Evolutionary conservation across 2,797 vertebrate genomes (phyloP).

Genomic region (Thunnus albacares): DNA sequence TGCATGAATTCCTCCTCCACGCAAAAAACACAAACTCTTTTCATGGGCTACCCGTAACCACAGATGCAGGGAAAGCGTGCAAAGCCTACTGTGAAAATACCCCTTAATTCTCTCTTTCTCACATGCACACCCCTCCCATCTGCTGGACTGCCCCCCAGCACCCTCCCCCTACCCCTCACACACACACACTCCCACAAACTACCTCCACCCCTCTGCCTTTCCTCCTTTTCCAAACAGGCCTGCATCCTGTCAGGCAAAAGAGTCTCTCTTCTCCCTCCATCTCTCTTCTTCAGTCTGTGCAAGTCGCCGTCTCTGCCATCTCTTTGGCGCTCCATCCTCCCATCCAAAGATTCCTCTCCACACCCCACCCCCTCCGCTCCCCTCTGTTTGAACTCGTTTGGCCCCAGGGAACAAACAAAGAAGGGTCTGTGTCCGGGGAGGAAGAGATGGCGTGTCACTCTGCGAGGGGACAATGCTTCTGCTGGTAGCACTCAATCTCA

Average conservation of each 20-base stretch:
- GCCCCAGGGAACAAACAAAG: constrained; percentile 80
- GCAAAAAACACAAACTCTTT: constrained; percentile 56
- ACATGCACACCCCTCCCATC: constrained; percentile 44
- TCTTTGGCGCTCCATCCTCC: constrained; percentile 39
- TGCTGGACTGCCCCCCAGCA: constrained; percentile 15
- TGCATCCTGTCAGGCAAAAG: constrained; percentile 79
- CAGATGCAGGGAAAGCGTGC: constrained; percentile 67
- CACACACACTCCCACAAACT: constrained; percentile 16
- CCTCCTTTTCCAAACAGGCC: constrained; percentile 68
- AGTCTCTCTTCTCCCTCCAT: constrained; percentile 43
- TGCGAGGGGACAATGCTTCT: constrained; percentile 78
- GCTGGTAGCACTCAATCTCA: constrained; percentile 70
- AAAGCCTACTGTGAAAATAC: constrained; percentile 71
- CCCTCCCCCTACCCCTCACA: constrained; percentile 14
- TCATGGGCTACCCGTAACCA: constrained; percentile 63
- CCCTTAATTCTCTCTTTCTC: constrained; percentile 61
- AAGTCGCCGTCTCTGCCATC: constrained; percentile 31
- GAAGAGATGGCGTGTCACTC: constrained; percentile 83
- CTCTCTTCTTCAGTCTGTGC: constrained; percentile 20
- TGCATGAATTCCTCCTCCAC: constrained; percentile 37
- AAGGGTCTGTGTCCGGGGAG: constrained; percentile 79
- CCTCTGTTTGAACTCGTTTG: constrained; percentile 82
- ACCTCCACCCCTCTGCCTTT: constrained; percentile 54
- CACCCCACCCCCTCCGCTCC: constrained; percentile 49
- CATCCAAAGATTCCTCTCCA: constrained; percentile 53